Conservation (phyloP, 2,888 invertebrate species). For the Eilema griseolum region DNA sequence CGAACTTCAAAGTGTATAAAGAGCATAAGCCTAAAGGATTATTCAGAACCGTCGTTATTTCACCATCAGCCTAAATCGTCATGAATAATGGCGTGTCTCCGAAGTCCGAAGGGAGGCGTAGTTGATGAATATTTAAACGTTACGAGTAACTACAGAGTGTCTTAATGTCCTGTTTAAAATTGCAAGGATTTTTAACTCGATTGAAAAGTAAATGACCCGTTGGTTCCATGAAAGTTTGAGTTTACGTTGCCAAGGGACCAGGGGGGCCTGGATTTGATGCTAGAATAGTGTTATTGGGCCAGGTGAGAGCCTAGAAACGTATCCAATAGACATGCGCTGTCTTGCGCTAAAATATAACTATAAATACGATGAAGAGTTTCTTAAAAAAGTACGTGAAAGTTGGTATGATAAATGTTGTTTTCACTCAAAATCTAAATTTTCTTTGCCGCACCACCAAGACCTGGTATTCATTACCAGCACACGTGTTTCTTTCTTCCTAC, state of each 20-base stretch:
- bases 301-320: too few species aligned
- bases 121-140: conserved; percentile 23
- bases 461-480: too few species aligned
- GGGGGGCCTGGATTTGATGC: not conserved
- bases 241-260: not conserved
- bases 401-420: too few species aligned
- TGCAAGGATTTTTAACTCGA: not conserved
- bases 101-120: not conserved
- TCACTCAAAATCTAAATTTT: too few species aligned
- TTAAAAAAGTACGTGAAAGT: too few species aligned
- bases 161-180: conserved; percentile 11
- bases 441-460: too few species aligned
- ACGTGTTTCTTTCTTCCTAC: too few species aligned
- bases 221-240: not conserved
- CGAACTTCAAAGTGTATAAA: conserved; percentile 2
- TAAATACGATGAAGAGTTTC: too few species aligned
- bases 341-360: too few species aligned
- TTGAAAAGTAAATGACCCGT: not conserved
- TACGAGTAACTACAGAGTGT: not conserved
- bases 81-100: conserved; percentile 15
- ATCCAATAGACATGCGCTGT: too few species aligned
- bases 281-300: too few species aligned
- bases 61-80: conserved; percentile 10
- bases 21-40: conserved; percentile 11
- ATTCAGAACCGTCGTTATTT: conserved; percentile 11